Conservation (phyloP, 1,140 invertebrate species). For the Meloidogyne exigua region DNA sequence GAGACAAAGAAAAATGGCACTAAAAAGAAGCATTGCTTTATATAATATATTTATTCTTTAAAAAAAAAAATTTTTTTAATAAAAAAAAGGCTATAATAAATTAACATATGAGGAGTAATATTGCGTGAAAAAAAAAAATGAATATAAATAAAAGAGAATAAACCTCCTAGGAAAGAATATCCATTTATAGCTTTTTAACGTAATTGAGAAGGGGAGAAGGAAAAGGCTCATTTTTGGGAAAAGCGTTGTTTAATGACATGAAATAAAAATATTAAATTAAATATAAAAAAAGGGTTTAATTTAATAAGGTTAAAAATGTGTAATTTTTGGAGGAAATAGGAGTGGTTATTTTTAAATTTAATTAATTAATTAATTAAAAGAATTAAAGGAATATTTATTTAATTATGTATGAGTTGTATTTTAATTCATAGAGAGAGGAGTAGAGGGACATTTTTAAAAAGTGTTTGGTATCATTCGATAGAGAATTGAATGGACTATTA, state of each 20-base stretch:
- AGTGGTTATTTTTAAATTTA: background rate
- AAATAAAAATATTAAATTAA: background rate
- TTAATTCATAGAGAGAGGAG: too few relatives aligned
- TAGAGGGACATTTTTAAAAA: too few relatives aligned
- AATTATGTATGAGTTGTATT: too few relatives aligned
- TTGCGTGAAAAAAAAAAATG: background rate
- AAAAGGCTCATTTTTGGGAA: background rate
- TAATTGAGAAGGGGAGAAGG: too few relatives aligned
- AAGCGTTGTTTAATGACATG: background rate
- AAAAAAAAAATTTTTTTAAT: background rate
- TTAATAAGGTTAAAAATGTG: background rate
- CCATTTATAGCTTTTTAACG: conserved; percentile 5
- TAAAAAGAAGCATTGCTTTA: too few relatives aligned
- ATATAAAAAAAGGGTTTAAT: background rate
- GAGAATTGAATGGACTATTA: too few relatives aligned
- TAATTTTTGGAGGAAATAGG: background rate
- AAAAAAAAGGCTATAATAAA: conserved; percentile 1
- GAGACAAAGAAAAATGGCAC: background rate
- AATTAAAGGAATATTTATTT: too few relatives aligned
- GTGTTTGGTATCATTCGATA: too few relatives aligned
- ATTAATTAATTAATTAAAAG: too few relatives aligned
- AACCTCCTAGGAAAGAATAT: background rate
- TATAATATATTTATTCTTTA: background rate
- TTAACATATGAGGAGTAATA: background rate
- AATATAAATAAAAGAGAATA: too few relatives aligned